phyloP scores from a whole-genome alignment of 2,888 invertebrate species.

The Litoditis marina region DNA sequence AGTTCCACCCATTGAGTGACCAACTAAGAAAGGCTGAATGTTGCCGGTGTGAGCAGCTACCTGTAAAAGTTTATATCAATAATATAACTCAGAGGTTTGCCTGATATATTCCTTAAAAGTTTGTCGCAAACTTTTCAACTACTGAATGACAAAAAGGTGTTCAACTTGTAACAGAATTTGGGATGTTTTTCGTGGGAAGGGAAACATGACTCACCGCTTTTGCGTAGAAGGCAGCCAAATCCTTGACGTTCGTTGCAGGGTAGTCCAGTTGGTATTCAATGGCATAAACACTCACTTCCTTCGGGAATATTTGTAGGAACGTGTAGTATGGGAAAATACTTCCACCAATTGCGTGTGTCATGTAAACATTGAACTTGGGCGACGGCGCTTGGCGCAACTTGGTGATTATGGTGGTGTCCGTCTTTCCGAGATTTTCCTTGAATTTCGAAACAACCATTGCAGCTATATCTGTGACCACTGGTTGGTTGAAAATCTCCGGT shows the following conservation, averaged over 20 bases:
- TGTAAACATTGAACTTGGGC: constrained; percentile 43
- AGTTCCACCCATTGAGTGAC: constrained; percentile 57
- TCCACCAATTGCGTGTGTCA: constrained; percentile 58
- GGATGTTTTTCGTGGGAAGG: too few species aligned
- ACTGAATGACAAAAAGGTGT: too few species aligned
- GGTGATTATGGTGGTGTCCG: constrained; percentile 11
- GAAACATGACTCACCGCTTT: constrained; percentile 34
- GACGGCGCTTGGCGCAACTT: constrained; percentile 20
- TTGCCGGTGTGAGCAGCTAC: constrained; percentile 35
- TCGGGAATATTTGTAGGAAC: constrained; percentile 48
- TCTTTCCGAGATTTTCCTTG: not conserved
- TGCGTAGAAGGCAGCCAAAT: constrained; percentile 49
- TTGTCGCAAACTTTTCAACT: not conserved
- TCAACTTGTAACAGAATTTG: too few species aligned
- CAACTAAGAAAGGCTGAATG: constrained; percentile 43
- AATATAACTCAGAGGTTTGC: too few species aligned
- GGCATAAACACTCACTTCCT: constrained; percentile 46
- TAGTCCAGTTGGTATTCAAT: constrained; percentile 48
- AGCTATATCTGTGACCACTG: not conserved
- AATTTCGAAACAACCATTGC: not conserved
- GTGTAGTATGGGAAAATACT: constrained; percentile 56
- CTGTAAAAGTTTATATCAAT: constrained; percentile 17
- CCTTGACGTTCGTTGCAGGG: constrained; percentile 37
- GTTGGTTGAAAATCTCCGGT: constrained; percentile 5
- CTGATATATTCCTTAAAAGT: constrained; percentile 14